Evolutionary conservation across 2,113 vertebrate genomes (phyloP).

Genomic region (Brachyhypopomus gauderio): DNA sequence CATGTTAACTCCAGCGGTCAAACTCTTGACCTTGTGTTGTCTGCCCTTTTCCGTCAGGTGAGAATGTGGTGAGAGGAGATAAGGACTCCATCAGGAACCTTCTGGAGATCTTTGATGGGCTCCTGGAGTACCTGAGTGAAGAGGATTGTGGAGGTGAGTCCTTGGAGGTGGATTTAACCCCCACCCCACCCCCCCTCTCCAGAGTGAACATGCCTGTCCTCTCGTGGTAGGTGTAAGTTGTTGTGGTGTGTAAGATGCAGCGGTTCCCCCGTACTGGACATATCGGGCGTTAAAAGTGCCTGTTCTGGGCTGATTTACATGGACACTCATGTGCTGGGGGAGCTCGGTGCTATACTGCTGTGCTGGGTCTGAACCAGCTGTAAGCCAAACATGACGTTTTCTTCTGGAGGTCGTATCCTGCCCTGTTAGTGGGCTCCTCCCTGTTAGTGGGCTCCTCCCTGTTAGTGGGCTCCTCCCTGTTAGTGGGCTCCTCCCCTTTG

Average conservation of each 20-base stretch:
- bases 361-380: slow-evolving; percentile 36
- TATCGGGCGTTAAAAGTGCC: slow-evolving; percentile 35
- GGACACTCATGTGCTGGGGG: slow-evolving; percentile 39
- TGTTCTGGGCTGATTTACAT: slow-evolving; percentile 34
- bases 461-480: too few relatives aligned
- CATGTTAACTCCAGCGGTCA: background rate
- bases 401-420: too few relatives aligned
- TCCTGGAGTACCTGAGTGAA: slow-evolving; percentile 93
- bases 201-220: too few relatives aligned
- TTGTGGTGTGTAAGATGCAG: background rate
- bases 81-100: slow-evolving; percentile 89
- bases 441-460: too few relatives aligned
- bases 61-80: slow-evolving; percentile 90
- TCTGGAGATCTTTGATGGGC: slow-evolving; percentile 94
- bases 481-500: too few relatives aligned
- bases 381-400: background rate
- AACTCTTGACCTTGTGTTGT: background rate
- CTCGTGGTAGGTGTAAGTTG: too few relatives aligned
- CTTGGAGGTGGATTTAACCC: background rate
- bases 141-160: slow-evolving; percentile 80
- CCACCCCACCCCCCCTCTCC: background rate
- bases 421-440: too few relatives aligned
- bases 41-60: slow-evolving; percentile 74
- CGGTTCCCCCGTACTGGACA: slow-evolving; percentile 32
- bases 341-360: slow-evolving; percentile 22